A percentile compares a stretch with the other conserved stretches of the same genome.
phyloP scores from a whole-genome alignment of 2,888 invertebrate species.

The Drosophila atripex region DNA sequence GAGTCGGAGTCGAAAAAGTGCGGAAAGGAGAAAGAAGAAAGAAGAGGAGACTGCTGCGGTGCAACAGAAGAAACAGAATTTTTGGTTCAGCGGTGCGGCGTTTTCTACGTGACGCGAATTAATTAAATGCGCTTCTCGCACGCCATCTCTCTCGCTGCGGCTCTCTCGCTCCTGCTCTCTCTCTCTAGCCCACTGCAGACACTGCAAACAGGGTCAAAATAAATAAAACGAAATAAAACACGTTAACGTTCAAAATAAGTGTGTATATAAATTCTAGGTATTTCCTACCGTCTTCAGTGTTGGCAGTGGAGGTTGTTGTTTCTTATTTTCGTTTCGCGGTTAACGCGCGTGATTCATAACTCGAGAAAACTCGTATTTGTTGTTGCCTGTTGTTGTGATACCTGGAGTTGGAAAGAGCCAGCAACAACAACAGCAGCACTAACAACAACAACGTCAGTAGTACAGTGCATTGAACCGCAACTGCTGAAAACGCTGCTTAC shows the following conservation, averaged over 20 bases:
- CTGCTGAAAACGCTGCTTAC: slow-evolving; percentile 53
- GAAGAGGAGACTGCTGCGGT: slow-evolving; percentile 3
- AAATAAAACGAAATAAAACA: slow-evolving; percentile 61
- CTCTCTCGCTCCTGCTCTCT: slow-evolving; percentile 39
- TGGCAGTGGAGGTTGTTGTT: slow-evolving; percentile 11
- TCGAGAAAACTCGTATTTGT: slow-evolving; percentile 31
- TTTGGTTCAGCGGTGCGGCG: slow-evolving; percentile 25
- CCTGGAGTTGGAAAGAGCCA: not conserved
- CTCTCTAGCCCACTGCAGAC: slow-evolving; percentile 8
- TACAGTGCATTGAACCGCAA: slow-evolving; percentile 71
- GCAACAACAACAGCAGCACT: slow-evolving; percentile 24
- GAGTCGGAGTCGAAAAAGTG: slow-evolving; percentile 27
- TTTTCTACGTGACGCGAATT: slow-evolving; percentile 74
- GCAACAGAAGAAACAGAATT: slow-evolving; percentile 8
- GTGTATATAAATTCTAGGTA: slow-evolving; percentile 65
- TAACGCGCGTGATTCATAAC: slow-evolving; percentile 43
- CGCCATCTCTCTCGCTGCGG: slow-evolving; percentile 20
- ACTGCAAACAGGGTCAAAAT: slow-evolving; percentile 78
- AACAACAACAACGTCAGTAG: slow-evolving; percentile 18
- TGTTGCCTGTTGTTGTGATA: slow-evolving; percentile 6
- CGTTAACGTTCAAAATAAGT: slow-evolving; percentile 18
- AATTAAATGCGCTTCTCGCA: slow-evolving; percentile 52
- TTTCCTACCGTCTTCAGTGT: slow-evolving; percentile 49
- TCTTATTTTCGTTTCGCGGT: slow-evolving; percentile 33
- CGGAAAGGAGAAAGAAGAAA: slow-evolving; percentile 5